A percentile compares a stretch with the other conserved stretches of the same genome.
phyloP scores from a whole-genome alignment of 1,140 invertebrate species.

The Dendroctonus valens region DNA sequence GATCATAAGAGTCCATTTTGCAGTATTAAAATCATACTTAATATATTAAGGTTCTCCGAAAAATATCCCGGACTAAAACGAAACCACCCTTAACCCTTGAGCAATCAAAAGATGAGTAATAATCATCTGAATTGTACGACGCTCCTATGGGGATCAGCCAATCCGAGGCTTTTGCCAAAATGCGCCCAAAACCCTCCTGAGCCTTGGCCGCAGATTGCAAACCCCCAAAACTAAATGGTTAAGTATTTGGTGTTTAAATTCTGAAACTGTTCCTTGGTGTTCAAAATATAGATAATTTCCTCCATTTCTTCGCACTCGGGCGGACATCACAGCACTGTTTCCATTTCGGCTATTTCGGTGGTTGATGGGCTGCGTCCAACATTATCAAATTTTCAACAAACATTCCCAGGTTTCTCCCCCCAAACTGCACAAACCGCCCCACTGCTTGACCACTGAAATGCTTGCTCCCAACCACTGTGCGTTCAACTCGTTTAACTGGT shows the following conservation, averaged over 20 bases:
- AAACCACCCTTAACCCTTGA: neutral
- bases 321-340: slow-evolving; percentile 79
- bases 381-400: slow-evolving; percentile 4
- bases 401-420: too few relatives aligned
- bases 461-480: too few relatives aligned
- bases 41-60: neutral
- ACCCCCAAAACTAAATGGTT: slow-evolving; percentile 15
- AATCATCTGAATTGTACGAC: neutral
- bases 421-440: too few relatives aligned
- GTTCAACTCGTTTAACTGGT: too few relatives aligned
- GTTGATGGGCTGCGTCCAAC: slow-evolving; percentile 53
- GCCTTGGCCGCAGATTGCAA: neutral
- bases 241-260: slow-evolving; percentile 30
- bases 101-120: neutral
- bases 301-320: slow-evolving; percentile 18
- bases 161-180: neutral
- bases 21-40: neutral
- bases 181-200: too few relatives aligned
- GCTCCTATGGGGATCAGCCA: neutral
- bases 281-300: slow-evolving; percentile 30
- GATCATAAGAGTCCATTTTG: slow-evolving; percentile 23
- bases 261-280: slow-evolving; percentile 27
- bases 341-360: slow-evolving; percentile 81
- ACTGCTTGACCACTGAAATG: too few relatives aligned
- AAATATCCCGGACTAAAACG: neutral